phyloP scores from a whole-genome alignment of 2,888 invertebrate species.

The Yponomeuta evonymella region DNA sequence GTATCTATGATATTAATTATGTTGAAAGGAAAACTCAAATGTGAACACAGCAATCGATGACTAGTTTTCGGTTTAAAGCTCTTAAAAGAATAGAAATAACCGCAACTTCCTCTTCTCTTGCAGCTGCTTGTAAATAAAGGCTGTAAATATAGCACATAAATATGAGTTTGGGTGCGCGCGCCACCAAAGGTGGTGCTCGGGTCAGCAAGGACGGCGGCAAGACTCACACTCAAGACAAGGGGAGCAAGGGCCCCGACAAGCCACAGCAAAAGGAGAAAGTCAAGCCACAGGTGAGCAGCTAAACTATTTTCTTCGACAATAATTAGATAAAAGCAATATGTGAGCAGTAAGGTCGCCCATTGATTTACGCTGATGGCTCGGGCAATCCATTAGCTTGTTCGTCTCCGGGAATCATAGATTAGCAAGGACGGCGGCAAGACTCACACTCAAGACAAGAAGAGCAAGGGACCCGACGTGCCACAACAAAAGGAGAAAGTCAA shows the following conservation, averaged over 20 bases:
- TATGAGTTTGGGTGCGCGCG: conserved; percentile 83
- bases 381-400: no score
- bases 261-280: conserved; percentile 72
- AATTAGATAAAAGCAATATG: no score
- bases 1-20: no score
- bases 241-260: conserved; percentile 66
- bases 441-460: conserved; percentile 65
- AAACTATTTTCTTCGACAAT: no score
- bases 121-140: conserved; percentile 86
- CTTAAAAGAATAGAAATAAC: not conserved
- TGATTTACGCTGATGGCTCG: no score
- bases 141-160: conserved; percentile 84
- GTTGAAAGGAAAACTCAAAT: no score
- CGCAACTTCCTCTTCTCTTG: not conserved
- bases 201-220: conserved; percentile 48
- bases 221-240: conserved; percentile 69
- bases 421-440: conserved; percentile 51
- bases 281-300: conserved; percentile 57
- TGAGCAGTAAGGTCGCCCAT: no score
- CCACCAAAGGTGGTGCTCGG: conserved; percentile 81
- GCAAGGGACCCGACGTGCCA: conserved; percentile 72
- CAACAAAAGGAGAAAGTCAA: conserved; percentile 72
- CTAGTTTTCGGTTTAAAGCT: no score
- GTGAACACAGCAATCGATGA: no score
- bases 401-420: conserved; percentile 24